Evolutionary conservation across 2,113 vertebrate species (phyloP).

Genomic region (Hypocryptadius cinnamomeus): DNA sequence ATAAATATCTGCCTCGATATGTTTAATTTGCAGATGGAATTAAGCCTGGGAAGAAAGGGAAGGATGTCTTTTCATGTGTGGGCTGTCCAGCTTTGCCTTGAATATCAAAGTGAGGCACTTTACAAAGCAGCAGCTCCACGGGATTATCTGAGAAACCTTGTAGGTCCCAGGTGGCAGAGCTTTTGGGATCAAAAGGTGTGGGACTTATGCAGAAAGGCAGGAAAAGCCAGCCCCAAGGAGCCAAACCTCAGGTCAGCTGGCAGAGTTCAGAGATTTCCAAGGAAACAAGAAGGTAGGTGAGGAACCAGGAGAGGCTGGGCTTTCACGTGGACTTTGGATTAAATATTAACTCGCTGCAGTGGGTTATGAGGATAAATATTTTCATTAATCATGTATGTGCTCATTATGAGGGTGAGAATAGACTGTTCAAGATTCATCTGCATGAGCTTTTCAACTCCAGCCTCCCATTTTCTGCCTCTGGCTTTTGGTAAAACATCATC

Average conservation of each 20-base stretch:
- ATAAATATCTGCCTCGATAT: not conserved
- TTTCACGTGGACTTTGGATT: constrained; percentile 20
- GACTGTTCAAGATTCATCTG: not conserved
- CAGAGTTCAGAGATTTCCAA: constrained; percentile 5
- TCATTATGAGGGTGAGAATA: constrained; percentile 38
- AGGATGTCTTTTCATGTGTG: constrained; percentile 43
- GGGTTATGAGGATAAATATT: constrained; percentile 47
- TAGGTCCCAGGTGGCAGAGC: not conserved
- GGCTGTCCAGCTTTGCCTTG: constrained; percentile 29
- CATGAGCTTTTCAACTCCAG: not conserved
- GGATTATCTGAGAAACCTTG: constrained; percentile 39
- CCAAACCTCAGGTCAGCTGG: not conserved
- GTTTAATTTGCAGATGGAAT: constrained; percentile 63
- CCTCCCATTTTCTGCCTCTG: not conserved
- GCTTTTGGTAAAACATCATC: not conserved
- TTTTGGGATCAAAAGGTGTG: constrained; percentile 37
- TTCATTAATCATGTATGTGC: constrained; percentile 56
- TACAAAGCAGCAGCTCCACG: not conserved
- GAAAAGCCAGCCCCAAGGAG: not conserved
- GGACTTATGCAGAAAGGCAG: not conserved
- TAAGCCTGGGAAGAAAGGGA: constrained; percentile 49
- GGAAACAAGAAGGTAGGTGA: not conserved
- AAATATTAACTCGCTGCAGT: constrained; percentile 54
- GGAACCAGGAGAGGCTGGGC: not conserved
- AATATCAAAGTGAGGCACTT: constrained; percentile 35